Base-by-base conservation (phyloP, 1,140 invertebrate genomes). In the Ceratitis capitata region DNA sequence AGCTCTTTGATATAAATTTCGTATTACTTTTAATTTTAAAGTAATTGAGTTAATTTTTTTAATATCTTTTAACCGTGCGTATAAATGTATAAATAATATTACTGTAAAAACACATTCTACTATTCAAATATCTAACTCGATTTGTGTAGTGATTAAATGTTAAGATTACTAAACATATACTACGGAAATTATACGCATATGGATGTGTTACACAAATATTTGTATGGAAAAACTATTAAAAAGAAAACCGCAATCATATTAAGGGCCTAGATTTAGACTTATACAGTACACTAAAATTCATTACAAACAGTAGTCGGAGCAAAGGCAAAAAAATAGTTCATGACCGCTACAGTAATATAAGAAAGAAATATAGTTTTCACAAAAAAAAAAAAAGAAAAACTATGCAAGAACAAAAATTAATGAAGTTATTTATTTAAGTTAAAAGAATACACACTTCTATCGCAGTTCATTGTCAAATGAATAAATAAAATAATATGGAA, bases 61-160 rank as follows among this genome's bases (percentile, higher is more conserved):
- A 78, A 42, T 6, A 35, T 39, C 29, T 45, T 23, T 45, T 45
- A 78, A 35, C 69, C 42, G 45, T 78, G 69, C 39, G 42, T 78
- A 78, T 78, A 78, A 78, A 78, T 78, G 69, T 78, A 78, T 45
- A 78, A 45, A 56, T 45, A 23, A 26, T 45, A 45, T 45, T 26
- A 12, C 39, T 47, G 7, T 45, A 45, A 45, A 39, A 3, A 45
- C 39, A 47, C 39, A 45, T 78, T 45, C 39, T 78, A 78, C 39
- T 23, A 26, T 78, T 78, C n/a, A 45, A 23, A 47, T 39, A 78
- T 12, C 69, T 78, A 69, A 78, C 69, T 47, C 39, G 39, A 78
- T 78, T 78, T 45, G 69, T 78, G 69, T 78, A 78, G 35, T 78
- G 42, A 47, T 45, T 78, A 78, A 78, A 78, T 78, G 69, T 78